Base-by-base conservation (phyloP, 2,888 invertebrate species). In the Stramonita haemastoma region DNA sequence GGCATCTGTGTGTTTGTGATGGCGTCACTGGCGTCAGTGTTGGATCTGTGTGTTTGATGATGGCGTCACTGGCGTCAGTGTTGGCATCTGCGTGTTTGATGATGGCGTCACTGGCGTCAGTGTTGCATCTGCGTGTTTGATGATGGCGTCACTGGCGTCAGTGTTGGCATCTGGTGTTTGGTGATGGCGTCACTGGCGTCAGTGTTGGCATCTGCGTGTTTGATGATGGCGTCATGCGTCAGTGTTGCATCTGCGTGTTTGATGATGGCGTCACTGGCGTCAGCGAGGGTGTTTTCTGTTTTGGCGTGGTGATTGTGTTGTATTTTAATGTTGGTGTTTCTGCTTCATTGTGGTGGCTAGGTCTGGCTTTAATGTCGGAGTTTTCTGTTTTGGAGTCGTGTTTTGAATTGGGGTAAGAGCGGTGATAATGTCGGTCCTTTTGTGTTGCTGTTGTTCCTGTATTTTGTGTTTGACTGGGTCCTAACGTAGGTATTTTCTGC, bases 31-130 rank as follows among this genome's bases (percentile, higher is more conserved):
- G 34, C 32, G 26, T 79, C 34, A 79, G n/a, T 34, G 34, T 60
- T 60, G 60, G 60, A 15, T 60, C 19, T 19, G 13, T 60, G 60
- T 11, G 60, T 60, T 11, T 60, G 60, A 15, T 60, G 60, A 22
- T 2, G 66, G 66, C 1, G 66, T 66, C 13, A 17, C 66, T 79
- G 79, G 34, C 32, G 26, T 79, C 34, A 79, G n/a, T 34, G 34
- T n/a, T 57, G 90, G 85, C 60, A 86, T 87, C 22, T n/a, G 66
- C 15, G 57, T 56, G 26, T 34, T n/a, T n/a, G n/a, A n/a, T n/a
- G n/a, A 19, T 77, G 87, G 57, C 56, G 34, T 87, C n/a, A n/a
- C n/a, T 36, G 17, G 5, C 17, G 81, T 91, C 5, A 86, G 32
- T 13, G 87, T n/a, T 57, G 90, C 60, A 86, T 87, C 22, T n/a